Conservation (phyloP, 1,140 invertebrate species). For the Coenobita brevimanus region DNA sequence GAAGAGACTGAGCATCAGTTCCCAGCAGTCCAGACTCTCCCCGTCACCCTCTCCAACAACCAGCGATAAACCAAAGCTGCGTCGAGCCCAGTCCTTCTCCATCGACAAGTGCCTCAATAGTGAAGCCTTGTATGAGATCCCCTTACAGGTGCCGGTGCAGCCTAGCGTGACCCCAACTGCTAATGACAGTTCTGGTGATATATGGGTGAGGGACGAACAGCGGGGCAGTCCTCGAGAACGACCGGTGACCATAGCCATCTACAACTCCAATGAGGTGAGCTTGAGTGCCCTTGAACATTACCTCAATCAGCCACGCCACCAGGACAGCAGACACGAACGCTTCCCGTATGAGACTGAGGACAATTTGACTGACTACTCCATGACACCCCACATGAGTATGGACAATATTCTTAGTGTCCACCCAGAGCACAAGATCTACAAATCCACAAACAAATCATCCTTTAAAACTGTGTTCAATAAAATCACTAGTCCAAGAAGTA, state of each 20-base stretch:
- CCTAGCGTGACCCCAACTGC: slow-evolving; percentile 3
- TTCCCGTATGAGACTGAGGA: slow-evolving; percentile 74
- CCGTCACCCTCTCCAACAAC: slow-evolving; percentile 20
- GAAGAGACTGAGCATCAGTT: slow-evolving; percentile 4
- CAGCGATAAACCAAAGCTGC: slow-evolving; percentile 25
- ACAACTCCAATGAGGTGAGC: slow-evolving; percentile 43
- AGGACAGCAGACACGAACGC: slow-evolving; percentile 7
- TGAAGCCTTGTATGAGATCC: slow-evolving; percentile 24
- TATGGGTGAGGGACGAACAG: slow-evolving; percentile 31
- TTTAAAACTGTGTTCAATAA: slow-evolving; percentile 74
- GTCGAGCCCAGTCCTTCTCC: slow-evolving; percentile 58
- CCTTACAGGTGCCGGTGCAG: slow-evolving; percentile 1
- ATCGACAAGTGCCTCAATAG: slow-evolving; percentile 40
- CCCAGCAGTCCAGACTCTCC: slow-evolving; percentile 16
- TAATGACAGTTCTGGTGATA: background rate
- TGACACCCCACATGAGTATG: slow-evolving; percentile 73
- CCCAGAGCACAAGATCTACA: slow-evolving; percentile 85
- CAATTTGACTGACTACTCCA: slow-evolving; percentile 75
- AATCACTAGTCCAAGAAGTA: slow-evolving; percentile 55
- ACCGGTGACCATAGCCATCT: slow-evolving; percentile 63
- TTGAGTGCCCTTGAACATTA: slow-evolving; percentile 47
- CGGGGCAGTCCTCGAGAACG: slow-evolving; percentile 40
- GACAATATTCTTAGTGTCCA: slow-evolving; percentile 77
- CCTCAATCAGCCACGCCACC: slow-evolving; percentile 37
- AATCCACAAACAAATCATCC: slow-evolving; percentile 75